Conservation (phyloP, 2,888 invertebrate genomes). For the Andrena dorsata region DNA sequence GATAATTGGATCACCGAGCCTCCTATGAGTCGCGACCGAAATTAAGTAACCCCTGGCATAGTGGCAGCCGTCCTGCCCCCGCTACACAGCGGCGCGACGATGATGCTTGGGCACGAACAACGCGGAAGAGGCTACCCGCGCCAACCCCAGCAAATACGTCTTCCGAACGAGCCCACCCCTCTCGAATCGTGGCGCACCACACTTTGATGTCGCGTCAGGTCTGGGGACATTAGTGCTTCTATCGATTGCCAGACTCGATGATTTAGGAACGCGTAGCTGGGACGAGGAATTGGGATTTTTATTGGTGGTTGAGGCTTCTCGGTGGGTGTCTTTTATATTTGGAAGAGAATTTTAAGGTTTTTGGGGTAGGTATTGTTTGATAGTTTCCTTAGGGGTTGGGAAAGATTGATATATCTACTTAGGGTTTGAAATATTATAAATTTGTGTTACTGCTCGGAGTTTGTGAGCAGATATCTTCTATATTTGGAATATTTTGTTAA, state of each 20-base stretch:
- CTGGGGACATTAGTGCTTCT: not conserved
- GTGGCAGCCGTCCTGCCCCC: constrained; percentile 13
- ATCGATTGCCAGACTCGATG: not conserved
- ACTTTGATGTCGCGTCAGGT: not conserved
- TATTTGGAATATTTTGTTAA: too few species aligned
- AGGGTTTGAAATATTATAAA: too few species aligned
- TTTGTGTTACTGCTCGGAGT: too few species aligned
- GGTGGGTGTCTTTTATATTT: too few species aligned
- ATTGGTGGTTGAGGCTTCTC: too few species aligned
- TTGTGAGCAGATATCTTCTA: too few species aligned
- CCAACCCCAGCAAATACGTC: constrained; percentile 24
- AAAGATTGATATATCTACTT: too few species aligned
- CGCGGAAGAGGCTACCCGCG: constrained; percentile 23
- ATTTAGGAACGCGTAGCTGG: not conserved
- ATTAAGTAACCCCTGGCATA: constrained; percentile 64
- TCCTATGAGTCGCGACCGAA: constrained; percentile 63
- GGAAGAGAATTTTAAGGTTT: too few species aligned
- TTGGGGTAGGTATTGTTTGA: too few species aligned
- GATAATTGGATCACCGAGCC: constrained; percentile 68
- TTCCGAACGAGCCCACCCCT: constrained; percentile 10
- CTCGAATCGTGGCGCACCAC: not conserved
- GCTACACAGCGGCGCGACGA: constrained; percentile 15
- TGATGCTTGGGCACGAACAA: constrained; percentile 52
- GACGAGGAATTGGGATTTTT: too few species aligned
- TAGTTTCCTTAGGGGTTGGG: too few species aligned